Evolutionary conservation across 2,113 vertebrate genomes (phyloP), one percentile per base, ranked within the genome.

Genomic region (Ceyx margarethae): DNA sequence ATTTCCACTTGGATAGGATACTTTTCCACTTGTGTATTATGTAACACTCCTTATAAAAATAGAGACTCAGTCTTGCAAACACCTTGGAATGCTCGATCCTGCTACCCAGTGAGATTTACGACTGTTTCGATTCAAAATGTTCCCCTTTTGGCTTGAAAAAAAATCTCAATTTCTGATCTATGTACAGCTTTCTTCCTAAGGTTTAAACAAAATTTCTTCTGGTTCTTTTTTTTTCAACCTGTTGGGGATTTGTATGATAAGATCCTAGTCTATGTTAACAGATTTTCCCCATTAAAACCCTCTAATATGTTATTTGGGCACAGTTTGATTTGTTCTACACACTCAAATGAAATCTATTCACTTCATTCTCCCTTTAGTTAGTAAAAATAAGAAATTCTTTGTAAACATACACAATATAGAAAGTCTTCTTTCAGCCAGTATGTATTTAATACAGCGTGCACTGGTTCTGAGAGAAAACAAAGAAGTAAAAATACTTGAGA

Each of bases 21-120:
- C 43, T 94, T 95, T 94, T 90, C 78, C 83, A 87, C 53, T 91
- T 85, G 54, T 19, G 6, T 71, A 56, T 68, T 83, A 67, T 77
- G 66, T 66, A 81, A 73, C 13, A 20, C 15, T 84, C 42, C 40
- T 69, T 81, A 64, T 43, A 93, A 80, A 93, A 95, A 89, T 43
- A 90, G 79, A 78, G 60, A 35, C 51, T 31, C 1, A 9, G 66
- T 58, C 67, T 67, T 65, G 45, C 79, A 93, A 87, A 90, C 35
- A 17, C n/a, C 48, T 45, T 22, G 12, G 66, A 79, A 26, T 8
- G n/a, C 43, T 80, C 37, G 10, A 37, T 37, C 58, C 77, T 64
- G 20, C 62, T 78, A 72, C 31, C 0, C 1, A 84, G 53, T 57
- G 64, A 87, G 26, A 28, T 40, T 62, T 53, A 25, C 3, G 77